Conservation (phyloP, 1,140 invertebrate genomes). For the Drosophila setifemur region DNA sequence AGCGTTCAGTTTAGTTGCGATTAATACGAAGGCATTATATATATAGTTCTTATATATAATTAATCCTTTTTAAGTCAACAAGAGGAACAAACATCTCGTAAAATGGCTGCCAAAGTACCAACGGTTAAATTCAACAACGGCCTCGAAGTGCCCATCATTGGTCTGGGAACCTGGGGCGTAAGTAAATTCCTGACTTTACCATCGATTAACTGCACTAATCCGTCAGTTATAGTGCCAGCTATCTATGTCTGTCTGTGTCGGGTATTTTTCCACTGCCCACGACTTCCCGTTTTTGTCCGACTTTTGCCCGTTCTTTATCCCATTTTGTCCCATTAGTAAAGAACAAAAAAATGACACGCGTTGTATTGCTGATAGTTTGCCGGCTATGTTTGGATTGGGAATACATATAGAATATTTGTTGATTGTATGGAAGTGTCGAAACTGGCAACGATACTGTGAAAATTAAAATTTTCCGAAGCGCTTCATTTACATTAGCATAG, state of each 20-base stretch:
- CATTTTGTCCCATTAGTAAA: neutral
- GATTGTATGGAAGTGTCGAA: neutral
- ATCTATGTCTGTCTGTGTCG: no score
- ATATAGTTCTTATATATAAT: constrained; percentile 4
- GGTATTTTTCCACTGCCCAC: constrained; percentile 53
- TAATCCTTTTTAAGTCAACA: constrained; percentile 17
- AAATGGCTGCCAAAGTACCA: constrained; percentile 81
- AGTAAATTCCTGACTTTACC: constrained; percentile 71
- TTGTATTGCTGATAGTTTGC: constrained; percentile 31
- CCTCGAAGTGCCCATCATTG: constrained; percentile 86
- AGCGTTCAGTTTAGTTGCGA: constrained; percentile 23
- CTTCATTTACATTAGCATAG: neutral
- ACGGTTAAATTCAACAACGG: constrained; percentile 86
- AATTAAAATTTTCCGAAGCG: constrained; percentile 1
- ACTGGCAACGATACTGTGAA: neutral
- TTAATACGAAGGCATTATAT: neutral
- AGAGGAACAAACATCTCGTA: neutral
- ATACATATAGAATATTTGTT: neutral
- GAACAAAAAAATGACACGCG: constrained; percentile 21
- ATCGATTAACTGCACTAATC: constrained; percentile 3
- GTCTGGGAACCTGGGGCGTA: constrained; percentile 92
- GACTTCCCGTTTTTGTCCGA: constrained; percentile 15
- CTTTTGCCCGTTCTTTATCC: constrained; percentile 8
- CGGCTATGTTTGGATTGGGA: constrained; percentile 1
- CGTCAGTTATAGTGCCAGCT: no score